phyloP scores from a whole-genome alignment of 2,797 vertebrate species.

The Pseudomugil tenellus region DNA sequence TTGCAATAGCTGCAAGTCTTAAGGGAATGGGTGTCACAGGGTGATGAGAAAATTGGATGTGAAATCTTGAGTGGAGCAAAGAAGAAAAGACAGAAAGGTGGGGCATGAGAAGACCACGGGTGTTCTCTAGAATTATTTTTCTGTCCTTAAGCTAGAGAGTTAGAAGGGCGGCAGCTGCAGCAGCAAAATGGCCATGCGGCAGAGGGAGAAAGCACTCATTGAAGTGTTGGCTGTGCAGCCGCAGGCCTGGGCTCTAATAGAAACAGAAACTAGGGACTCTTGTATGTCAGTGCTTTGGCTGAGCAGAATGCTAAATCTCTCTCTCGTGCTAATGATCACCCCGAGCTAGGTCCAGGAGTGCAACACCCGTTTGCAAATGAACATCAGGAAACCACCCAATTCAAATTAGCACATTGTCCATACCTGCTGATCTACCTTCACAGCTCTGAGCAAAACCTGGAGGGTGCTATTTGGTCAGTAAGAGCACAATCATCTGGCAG shows the following conservation, averaged over 20 bases:
- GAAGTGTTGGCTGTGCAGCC: slow-evolving; percentile 70
- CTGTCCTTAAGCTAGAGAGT: slow-evolving; percentile 61
- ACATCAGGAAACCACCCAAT: slow-evolving; percentile 65
- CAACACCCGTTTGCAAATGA: slow-evolving; percentile 67
- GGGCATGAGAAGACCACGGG: slow-evolving; percentile 56
- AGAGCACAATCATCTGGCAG: slow-evolving; percentile 31
- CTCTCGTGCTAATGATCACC: slow-evolving; percentile 76
- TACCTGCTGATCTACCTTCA: slow-evolving; percentile 26
- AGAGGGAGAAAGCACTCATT: slow-evolving; percentile 65
- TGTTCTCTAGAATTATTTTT: slow-evolving; percentile 69
- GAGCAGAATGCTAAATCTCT: slow-evolving; percentile 72
- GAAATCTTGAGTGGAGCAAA: slow-evolving; percentile 61
- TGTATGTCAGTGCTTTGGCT: slow-evolving; percentile 60
- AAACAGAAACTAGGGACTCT: slow-evolving; percentile 72
- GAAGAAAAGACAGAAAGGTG: slow-evolving; percentile 43
- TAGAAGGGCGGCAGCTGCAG: slow-evolving; percentile 65
- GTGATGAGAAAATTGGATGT: slow-evolving; percentile 72
- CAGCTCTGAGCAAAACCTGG: slow-evolving; percentile 31
- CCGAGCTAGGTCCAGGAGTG: slow-evolving; percentile 64
- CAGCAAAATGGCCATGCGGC: slow-evolving; percentile 56
- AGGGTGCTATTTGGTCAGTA: slow-evolving; percentile 59
- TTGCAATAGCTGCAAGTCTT: slow-evolving; percentile 60
- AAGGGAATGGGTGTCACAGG: slow-evolving; percentile 63
- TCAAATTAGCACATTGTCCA: slow-evolving; percentile 66
- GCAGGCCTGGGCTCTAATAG: slow-evolving; percentile 71